phyloP scores from a whole-genome alignment of 2,888 invertebrate genomes.

The Leucozona laternaria region DNA sequence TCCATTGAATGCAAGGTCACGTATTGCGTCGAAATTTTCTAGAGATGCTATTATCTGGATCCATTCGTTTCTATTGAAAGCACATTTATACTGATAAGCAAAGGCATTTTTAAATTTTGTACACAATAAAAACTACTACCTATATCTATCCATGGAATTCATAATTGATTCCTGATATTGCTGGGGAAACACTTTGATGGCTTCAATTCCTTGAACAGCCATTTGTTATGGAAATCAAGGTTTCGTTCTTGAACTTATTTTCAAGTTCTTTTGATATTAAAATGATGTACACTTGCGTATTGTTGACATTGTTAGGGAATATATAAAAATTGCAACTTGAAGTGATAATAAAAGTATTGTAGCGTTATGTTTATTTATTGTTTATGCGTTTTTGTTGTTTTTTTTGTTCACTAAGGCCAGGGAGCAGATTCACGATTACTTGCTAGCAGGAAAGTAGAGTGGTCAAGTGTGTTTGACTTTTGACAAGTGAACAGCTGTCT shows the following conservation, averaged over 20 bases:
- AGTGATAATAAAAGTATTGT: constrained; percentile 1
- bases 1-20: constrained; percentile 82
- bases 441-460: background rate
- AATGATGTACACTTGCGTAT: background rate
- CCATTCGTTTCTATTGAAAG: constrained; percentile 81
- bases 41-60: constrained; percentile 80
- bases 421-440: background rate
- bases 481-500: constrained; percentile 20
- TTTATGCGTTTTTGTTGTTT: background rate
- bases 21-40: constrained; percentile 84
- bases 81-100: background rate
- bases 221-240: constrained; percentile 54
- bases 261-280: background rate
- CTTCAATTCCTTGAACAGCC: constrained; percentile 81
- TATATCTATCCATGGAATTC: constrained; percentile 81
- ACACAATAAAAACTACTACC: constrained; percentile 58
- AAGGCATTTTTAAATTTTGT: background rate
- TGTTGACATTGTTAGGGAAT: constrained; percentile 35
- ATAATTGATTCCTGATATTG: constrained; percentile 74
- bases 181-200: constrained; percentile 78
- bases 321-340: background rate
- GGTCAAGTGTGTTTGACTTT: constrained; percentile 36
- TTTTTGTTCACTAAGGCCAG: constrained; percentile 10
- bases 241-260: constrained; percentile 8
- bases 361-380: background rate